Conservation (phyloP, 2,797 vertebrate species). For the Perodicticus potto region DNA sequence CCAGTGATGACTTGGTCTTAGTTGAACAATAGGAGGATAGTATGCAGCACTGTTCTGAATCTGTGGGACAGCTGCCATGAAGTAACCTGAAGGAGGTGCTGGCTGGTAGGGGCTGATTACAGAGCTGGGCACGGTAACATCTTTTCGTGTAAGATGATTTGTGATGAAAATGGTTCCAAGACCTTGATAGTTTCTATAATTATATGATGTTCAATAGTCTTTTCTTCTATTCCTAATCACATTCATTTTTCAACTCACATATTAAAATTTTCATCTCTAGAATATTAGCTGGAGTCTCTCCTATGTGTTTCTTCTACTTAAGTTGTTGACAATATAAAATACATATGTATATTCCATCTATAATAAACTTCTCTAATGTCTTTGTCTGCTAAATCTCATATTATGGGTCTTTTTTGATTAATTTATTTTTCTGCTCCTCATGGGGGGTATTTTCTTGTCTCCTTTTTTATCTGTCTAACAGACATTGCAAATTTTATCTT, state of each 20-base stretch:
- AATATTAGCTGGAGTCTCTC: not conserved
- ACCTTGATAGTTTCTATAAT: not conserved
- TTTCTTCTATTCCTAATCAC: not conserved
- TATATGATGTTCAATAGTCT: not conserved
- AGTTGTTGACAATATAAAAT: not conserved
- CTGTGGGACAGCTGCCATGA: no score
- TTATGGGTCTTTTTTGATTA: not conserved
- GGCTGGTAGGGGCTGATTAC: no score
- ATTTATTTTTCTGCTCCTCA: not conserved
- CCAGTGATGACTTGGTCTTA: no score
- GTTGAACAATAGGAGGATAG: no score
- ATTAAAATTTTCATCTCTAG: not conserved
- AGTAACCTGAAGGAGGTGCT: no score
- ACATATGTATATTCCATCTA: not conserved
- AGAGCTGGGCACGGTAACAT: no score
- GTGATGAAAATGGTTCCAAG: no score
- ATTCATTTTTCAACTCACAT: not conserved
- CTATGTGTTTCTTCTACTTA: conserved; percentile 48
- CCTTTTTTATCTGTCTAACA: not conserved
- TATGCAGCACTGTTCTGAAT: no score
- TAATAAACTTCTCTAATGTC: not conserved
- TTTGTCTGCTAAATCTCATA: not conserved
- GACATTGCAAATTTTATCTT: not conserved
- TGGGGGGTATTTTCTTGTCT: not conserved
- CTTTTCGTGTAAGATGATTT: no score